Evolutionary conservation across 2,888 invertebrate species (phyloP).

Genomic region (Himalopsyche anomala): DNA sequence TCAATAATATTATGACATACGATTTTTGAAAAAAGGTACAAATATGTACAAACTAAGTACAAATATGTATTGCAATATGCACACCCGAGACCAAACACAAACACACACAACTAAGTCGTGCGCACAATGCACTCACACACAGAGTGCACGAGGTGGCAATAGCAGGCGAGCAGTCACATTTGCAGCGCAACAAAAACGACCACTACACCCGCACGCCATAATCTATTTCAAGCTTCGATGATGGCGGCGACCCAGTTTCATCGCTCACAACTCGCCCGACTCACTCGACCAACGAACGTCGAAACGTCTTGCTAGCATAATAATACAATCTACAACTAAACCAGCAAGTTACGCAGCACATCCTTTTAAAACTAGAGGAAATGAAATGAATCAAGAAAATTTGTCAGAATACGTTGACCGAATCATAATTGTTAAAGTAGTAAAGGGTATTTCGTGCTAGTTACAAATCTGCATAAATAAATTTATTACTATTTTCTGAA

Average conservation of each 20-base stretch:
- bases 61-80: not conserved
- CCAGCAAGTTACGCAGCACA: conserved; percentile 2
- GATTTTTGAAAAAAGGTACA: too few relatives aligned
- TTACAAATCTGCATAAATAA: too few relatives aligned
- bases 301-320: conserved; percentile 33
- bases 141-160: not conserved
- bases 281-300: conserved; percentile 46
- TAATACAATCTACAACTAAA: conserved; percentile 6
- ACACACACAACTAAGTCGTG: not conserved
- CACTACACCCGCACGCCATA: conserved; percentile 47
- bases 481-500: too few relatives aligned
- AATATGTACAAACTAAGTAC: too few relatives aligned
- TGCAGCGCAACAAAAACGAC: conserved; percentile 48
- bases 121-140: not conserved
- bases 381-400: not conserved
- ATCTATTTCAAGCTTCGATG: conserved; percentile 61
- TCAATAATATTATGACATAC: too few relatives aligned
- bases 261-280: conserved; percentile 44
- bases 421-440: too few relatives aligned
- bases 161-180: conserved; percentile 24
- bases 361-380: not conserved
- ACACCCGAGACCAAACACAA: not conserved
- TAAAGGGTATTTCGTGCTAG: too few relatives aligned
- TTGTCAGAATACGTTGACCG: too few relatives aligned
- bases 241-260: conserved; percentile 62